Conservation (phyloP, 2,797 vertebrate species). For the Epinephelus malabaricus region DNA sequence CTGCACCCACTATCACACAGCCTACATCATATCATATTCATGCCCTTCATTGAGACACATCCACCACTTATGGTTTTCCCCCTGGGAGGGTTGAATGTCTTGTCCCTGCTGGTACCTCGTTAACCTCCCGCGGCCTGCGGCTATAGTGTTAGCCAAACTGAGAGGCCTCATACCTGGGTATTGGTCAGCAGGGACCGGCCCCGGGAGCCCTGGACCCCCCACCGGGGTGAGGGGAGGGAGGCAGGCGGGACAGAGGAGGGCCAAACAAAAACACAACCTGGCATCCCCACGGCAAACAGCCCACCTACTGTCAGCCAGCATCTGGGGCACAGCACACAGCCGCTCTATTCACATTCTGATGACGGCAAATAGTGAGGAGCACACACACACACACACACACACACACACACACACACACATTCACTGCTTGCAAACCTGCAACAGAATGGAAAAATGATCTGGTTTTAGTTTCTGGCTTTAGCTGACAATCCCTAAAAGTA, state of each 20-base stretch:
- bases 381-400: constrained; percentile 51
- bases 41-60: constrained; percentile 62
- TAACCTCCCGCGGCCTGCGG: constrained; percentile 80
- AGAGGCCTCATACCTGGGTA: constrained; percentile 81
- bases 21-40: constrained; percentile 49
- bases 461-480: background rate
- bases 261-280: constrained; percentile 85
- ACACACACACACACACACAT: constrained; percentile 34
- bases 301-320: constrained; percentile 80
- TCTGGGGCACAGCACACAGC: constrained; percentile 76
- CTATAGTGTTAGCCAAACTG: constrained; percentile 77
- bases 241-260: constrained; percentile 78
- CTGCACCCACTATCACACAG: background rate
- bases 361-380: constrained; percentile 62
- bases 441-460: background rate
- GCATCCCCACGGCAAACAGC: constrained; percentile 83
- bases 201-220: constrained; percentile 71
- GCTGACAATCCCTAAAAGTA: background rate
- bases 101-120: constrained; percentile 85
- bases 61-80: constrained; percentile 68
- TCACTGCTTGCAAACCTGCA: constrained; percentile 12
- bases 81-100: constrained; percentile 73
- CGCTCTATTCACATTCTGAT: constrained; percentile 78
- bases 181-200: constrained; percentile 80
- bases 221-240: constrained; percentile 68